Evolutionary conservation across 2,888 invertebrate species (phyloP), one percentile per base, ranked within the genome.

Genomic region (Drosophila mayaguana): DNA sequence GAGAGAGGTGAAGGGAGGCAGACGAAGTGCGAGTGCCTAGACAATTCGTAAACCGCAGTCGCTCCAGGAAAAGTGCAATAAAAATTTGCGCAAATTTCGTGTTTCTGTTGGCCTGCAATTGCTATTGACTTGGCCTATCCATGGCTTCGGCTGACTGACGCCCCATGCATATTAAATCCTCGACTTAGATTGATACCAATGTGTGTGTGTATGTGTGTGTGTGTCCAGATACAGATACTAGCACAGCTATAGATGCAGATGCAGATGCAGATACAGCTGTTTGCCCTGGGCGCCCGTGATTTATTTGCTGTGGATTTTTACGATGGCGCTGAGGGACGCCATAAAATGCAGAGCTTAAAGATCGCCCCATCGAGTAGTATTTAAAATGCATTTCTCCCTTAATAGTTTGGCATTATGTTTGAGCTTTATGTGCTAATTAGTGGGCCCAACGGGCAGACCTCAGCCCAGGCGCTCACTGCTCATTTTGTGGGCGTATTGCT

Each of bases 51-150:
- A 73, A 72, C 55, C 77, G 68, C 73, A 79, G 73, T 75, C 88
- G 88, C 88, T 87, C 69, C 80, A 71, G 88, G 86, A 88, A 86
- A 86, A 86, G 83, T 88, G 86, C 88, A 88, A 88, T 86, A 88
- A 88, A 88, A 88, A 85, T 88, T 81, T 83, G 81, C 88, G 88
- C 78, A 86, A 86, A 86, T 87, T 87, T 88, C 88, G 88, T 87
- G 86, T 88, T 86, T 86, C 78, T 88, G 40, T 86, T 86, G 86
- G 83, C 86, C 86, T 79, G 86, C 88, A 86, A 87, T 88, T 88
- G 83, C 82, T 88, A 88, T 87, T 83, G 88, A 87, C 76, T 75
- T 72, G 80, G 64, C 66, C 70, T 65, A 63, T 66, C 69, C 64
- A 62, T 72, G 71, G 72, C 61, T 61, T 48, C 62, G 69, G 68